Percentiles rank a stretch among this genome's conserved stretches.
Evolutionary conservation across 2,797 vertebrate genomes (phyloP).

Genomic region (Melopsittacus undulatus): DNA sequence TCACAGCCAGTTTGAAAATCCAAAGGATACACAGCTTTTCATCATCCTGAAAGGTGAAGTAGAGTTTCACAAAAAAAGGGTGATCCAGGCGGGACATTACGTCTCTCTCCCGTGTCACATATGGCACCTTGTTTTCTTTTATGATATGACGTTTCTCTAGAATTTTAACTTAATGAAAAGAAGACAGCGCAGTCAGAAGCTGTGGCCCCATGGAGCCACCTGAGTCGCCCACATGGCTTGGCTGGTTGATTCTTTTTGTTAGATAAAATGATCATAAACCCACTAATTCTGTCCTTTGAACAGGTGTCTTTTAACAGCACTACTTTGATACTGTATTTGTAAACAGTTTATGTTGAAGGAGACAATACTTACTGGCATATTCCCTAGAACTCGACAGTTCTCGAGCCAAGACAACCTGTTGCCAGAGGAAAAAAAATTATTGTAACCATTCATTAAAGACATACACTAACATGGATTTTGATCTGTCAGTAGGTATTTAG

Average conservation of each 20-base stretch:
- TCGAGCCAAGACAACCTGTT: slow-evolving; percentile 95
- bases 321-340: neutral
- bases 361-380: slow-evolving; percentile 92
- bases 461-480: neutral
- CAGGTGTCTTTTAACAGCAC: neutral
- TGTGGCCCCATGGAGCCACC: neutral
- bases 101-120: slow-evolving; percentile 96
- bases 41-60: slow-evolving; percentile 99
- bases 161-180: slow-evolving; percentile 90
- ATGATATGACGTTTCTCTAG: slow-evolving; percentile 99
- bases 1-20: neutral
- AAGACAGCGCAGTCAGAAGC: neutral
- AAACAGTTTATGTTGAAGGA: neutral
- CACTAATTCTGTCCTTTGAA: neutral
- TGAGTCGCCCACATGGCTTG: neutral
- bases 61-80: slow-evolving; percentile 98
- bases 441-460: neutral
- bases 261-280: neutral
- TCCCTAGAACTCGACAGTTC: slow-evolving; percentile 93
- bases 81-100: slow-evolving; percentile 98
- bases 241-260: neutral
- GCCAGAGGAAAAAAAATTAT: slow-evolving; percentile 16
- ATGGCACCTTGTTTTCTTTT: slow-evolving; percentile 98
- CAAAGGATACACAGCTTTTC: slow-evolving; percentile 99
- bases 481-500: neutral